Evolutionary conservation across 2,113 vertebrate genomes (phyloP).

Genomic region (Lasiurus borealis): DNA sequence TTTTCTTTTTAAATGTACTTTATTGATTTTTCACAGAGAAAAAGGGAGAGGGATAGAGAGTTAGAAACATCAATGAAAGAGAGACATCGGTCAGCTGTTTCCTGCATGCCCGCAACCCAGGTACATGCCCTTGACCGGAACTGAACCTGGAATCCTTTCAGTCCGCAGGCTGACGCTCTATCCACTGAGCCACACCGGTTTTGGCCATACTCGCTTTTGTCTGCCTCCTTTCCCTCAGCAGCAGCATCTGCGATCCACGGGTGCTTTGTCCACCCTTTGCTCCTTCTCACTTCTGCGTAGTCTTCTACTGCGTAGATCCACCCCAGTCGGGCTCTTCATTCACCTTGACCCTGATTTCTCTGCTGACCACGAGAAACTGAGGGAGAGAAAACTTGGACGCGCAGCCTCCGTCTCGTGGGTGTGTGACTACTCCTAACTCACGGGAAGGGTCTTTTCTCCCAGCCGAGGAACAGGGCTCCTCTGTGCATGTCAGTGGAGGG

Average conservation of each 20-base stretch:
- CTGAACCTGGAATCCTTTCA: no score
- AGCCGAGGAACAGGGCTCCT: not conserved
- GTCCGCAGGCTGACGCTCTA: no score
- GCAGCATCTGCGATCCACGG: not conserved
- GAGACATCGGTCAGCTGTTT: no score
- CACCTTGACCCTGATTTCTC: not conserved
- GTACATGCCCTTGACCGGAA: no score
- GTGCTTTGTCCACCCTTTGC: not conserved
- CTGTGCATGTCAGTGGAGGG: not conserved
- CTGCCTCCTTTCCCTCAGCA: not conserved
- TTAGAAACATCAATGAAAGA: no score
- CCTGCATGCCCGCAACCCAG: no score
- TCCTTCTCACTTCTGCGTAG: not conserved
- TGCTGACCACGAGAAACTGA: not conserved
- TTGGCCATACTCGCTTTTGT: not conserved
- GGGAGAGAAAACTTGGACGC: not conserved
- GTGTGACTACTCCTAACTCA: fast-evolving
- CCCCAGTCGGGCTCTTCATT: not conserved
- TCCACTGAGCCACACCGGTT: no score
- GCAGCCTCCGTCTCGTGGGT: not conserved
- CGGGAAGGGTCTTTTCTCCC: not conserved
- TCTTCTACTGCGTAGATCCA: not conserved
- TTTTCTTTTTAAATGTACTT: no score
- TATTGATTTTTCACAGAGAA: no score
- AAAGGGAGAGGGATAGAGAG: no score